These are phyloP conservation scores for Lochmaea capreae DNA, from an alignment of 2,888 invertebrate genomes.

Conservation along the genomic window DNA sequence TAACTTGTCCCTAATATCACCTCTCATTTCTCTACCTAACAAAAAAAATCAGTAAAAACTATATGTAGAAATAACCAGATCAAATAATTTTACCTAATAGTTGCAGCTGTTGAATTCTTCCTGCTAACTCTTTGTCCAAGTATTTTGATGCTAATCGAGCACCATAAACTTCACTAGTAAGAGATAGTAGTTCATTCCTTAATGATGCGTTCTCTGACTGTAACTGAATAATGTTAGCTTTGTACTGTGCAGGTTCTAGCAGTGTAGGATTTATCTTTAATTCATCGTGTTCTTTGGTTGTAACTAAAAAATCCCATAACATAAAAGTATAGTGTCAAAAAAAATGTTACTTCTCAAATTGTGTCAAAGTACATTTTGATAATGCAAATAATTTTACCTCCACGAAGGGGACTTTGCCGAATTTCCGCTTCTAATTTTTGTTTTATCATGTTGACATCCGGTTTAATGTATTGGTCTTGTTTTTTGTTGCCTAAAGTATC, in stretches of 20 bases:
- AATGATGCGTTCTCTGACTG: constrained; percentile 78
- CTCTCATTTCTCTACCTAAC: constrained; percentile 78
- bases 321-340: background rate
- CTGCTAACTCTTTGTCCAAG: constrained; percentile 85
- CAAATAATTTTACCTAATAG: constrained; percentile 69
- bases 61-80: background rate
- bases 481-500: constrained; percentile 60
- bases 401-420: constrained; percentile 63
- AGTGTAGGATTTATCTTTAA: constrained; percentile 62
- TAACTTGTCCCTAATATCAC: constrained; percentile 81
- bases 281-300: constrained; percentile 55
- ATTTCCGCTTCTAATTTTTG: constrained; percentile 65
- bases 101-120: constrained; percentile 87
- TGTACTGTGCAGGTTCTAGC: constrained; percentile 64
- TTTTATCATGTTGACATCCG: constrained; percentile 64
- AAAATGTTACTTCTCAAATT: too few species aligned
- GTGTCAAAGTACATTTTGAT: too few species aligned
- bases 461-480: constrained; percentile 61
- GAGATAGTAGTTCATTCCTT: constrained; percentile 76
- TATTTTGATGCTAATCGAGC: constrained; percentile 88
- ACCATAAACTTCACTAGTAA: constrained; percentile 86
- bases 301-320: constrained; percentile 39
- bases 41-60: background rate
- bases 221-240: constrained; percentile 71
- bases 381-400: constrained; percentile 38